Base-by-base conservation (phyloP, 2,797 vertebrate genomes). In the Argya squamiceps region DNA sequence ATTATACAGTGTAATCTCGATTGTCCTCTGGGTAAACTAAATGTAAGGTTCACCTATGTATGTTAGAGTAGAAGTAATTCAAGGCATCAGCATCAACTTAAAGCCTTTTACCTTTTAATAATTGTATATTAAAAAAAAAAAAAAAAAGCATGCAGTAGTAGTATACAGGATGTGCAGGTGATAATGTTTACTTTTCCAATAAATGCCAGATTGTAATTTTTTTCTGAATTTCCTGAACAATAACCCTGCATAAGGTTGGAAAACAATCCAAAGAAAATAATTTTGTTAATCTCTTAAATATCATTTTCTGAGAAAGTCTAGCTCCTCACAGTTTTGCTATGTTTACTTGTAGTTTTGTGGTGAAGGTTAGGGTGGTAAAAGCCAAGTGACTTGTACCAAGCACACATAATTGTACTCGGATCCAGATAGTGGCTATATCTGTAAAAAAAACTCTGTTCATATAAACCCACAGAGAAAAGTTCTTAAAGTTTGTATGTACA, bases 221-320 rank as follows among this genome's bases (percentile, higher is more conserved):
- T 63, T 63, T 21, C 44, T 50, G 44, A 39, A 44, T 79, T 88
- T 73, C 6, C 16, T 49, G n/a, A 37, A 53, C 8, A 29, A 10
- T 74, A 55, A 49, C 6, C 10, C 4, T n/a, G 6, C 7, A 6
- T 47, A 50, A 75, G 5, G 8, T 32, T 76, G 53, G n/a, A 12
- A 12, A 52, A 85, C 55, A 30, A 12, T 0, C 0, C 2, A 5
- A 4, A 47, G 16, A 63, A 71, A 21, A 52, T 34, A 34, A 0
- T 50, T 69, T 86, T 53, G 5, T 80, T 84, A 17, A 22, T 67
- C 24, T 81, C 15, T 70, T 74, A 52, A 43, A 46, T 4, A 14
- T 27, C 0, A 24, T 67, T 75, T 82, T 74, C 62, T 30, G 17
- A 47, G 36, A 73, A 86, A 70, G 7, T 67, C 53, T 47, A 49